Evolutionary conservation across 2,888 invertebrate genomes (phyloP).

Genomic region (Sarcophaga subvicina): DNA sequence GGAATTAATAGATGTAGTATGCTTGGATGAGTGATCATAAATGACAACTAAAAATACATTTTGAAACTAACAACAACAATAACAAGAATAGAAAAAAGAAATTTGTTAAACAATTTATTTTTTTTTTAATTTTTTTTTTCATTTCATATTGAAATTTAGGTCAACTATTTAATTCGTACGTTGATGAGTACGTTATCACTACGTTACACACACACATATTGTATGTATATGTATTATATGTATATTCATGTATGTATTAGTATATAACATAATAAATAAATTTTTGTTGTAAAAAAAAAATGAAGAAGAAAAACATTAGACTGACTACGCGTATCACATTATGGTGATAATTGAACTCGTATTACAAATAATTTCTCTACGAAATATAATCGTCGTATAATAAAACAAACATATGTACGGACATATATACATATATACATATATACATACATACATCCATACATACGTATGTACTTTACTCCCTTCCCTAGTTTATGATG

Average conservation of each 20-base stretch:
- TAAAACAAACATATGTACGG: background rate
- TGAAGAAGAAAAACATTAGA: constrained; percentile 22
- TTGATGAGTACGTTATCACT: background rate
- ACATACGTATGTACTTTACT: background rate
- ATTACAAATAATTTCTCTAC: constrained; percentile 56
- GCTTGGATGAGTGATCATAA: constrained; percentile 16
- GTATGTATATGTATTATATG: background rate
- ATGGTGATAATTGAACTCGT: constrained; percentile 53
- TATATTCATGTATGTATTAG: background rate
- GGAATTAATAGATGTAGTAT: background rate
- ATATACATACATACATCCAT: background rate
- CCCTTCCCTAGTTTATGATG: background rate
- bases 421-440: background rate
- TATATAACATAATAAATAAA: background rate
- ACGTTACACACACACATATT: background rate
- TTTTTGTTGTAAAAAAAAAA: too few relatives aligned
- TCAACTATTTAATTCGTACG: constrained; percentile 37
- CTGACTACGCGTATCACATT: constrained; percentile 34
- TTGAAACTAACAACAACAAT: background rate
- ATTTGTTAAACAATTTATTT: constrained; percentile 44
- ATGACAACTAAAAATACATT: constrained; percentile 18
- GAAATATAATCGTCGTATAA: background rate
- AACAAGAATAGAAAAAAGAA: constrained; percentile 29
- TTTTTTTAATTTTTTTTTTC: constrained; percentile 36
- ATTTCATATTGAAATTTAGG: constrained; percentile 52